Base-by-base conservation (phyloP, 1,140 invertebrate species). In the Arctopsyche grandis region DNA sequence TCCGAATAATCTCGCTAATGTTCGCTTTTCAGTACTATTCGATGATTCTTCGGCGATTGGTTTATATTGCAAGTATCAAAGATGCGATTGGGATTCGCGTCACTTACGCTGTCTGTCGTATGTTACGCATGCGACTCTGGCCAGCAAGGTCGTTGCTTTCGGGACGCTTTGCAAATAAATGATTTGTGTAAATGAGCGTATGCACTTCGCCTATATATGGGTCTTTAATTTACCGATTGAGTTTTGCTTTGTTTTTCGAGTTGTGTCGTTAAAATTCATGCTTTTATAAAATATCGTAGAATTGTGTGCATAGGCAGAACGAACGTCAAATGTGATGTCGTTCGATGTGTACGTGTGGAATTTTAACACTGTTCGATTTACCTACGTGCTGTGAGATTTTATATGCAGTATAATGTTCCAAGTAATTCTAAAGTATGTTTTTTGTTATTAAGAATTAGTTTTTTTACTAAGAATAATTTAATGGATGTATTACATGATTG, bases 111-210 rank as follows among this genome's bases (percentile, higher is more conserved):
- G 44, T 46, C 12, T 12, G 44, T 46, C 10, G 48, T 52, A 52
- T 16, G 48, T 3, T 12, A 14, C 48, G 48, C 48, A 52, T 52
- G 3, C 48, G 48, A 52, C 3, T 52, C 10, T 38, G 29, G 7
- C 1, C 7, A 38, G 48, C 48, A 52, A 52, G 48, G 48, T 52
- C 48, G 48, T 10, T 12, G 48, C 48, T 52, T 52, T 52, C 29
- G 16, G 12, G 48, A 66, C 63, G 63, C 24, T 66, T 29, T 66
- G 7, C 21, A 66, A 66, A 66, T 66, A 66, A 66, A 66, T 24
- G 24, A 66, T 66, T 60, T 66, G 63, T 26, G 16, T 66, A 66
- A 66, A 66, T 66, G 48, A 12, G 48, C 16, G 48, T 52, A 60
- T 29, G 63, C 9, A n/a, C 24, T 21, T 12, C 10, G 63, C 21